Evolutionary conservation across 64 coral and sea anemone genomes (phyloP).

Genomic region (Anthopleura sola): DNA sequence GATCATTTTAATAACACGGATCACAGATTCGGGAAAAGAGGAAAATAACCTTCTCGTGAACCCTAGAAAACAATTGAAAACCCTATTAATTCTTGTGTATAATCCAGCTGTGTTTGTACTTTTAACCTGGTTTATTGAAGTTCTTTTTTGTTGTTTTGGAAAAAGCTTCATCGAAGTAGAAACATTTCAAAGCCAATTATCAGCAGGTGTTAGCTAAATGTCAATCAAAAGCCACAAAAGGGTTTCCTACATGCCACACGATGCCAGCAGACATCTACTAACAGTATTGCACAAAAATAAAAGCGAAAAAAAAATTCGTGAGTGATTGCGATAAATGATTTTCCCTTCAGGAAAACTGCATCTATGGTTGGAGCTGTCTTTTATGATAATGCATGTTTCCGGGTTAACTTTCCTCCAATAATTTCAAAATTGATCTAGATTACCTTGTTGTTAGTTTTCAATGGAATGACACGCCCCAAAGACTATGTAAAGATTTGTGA

Average conservation of each 20-base stretch:
- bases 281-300: constrained; percentile 51
- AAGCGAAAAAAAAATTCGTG: constrained; percentile 59
- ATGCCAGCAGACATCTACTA: constrained; percentile 77
- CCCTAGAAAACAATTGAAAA: neutral
- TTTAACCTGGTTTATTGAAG: constrained; percentile 88
- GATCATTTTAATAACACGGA: constrained; percentile 81
- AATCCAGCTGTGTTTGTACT: constrained; percentile 85
- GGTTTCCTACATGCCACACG: constrained; percentile 82
- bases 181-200: constrained; percentile 98
- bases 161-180: constrained; percentile 63
- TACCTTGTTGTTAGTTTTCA: constrained; percentile 99
- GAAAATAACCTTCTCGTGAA: constrained; percentile 6
- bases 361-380: constrained; percentile 21
- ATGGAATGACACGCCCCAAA: constrained; percentile 97
- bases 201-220: constrained; percentile 93
- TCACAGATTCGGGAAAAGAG: neutral
- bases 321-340: constrained; percentile 67
- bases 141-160: constrained; percentile 85
- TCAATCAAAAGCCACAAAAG: constrained; percentile 88
- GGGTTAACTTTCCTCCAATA: constrained; percentile 37
- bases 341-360: constrained; percentile 54
- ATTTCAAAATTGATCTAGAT: constrained; percentile 96
- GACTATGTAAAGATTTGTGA: constrained; percentile 89
- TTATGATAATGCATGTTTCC: constrained; percentile 32
- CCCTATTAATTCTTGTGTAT: constrained; percentile 22